Conservation (phyloP, 2,888 invertebrate species). For the Tachina grossa region DNA sequence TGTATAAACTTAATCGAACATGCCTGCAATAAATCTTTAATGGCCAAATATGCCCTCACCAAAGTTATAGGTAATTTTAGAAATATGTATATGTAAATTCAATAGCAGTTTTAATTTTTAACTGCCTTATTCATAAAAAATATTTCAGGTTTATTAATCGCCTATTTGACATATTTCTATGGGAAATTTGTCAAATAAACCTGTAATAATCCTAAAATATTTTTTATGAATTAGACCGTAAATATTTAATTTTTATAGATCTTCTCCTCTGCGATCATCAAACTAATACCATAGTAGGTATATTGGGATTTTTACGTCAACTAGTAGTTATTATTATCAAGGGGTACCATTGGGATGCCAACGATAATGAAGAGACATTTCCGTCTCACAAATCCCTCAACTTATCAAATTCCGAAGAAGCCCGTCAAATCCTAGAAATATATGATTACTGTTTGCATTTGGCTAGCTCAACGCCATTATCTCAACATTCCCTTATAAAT, state of each 20-base stretch:
- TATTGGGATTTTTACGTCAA: conserved; percentile 86
- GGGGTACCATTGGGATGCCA: conserved; percentile 75
- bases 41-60: conserved; percentile 82
- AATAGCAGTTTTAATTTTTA: neutral
- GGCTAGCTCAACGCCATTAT: conserved; percentile 86
- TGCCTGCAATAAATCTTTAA: conserved; percentile 87
- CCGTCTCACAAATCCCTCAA: conserved; percentile 56
- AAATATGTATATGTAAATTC: neutral
- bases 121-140: too few species aligned
- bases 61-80: conserved; percentile 80
- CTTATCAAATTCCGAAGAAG: conserved; percentile 72
- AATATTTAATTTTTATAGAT: conserved; percentile 73
- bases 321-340: conserved; percentile 85
- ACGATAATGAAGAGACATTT: conserved; percentile 73
- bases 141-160: too few species aligned
- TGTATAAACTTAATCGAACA: conserved; percentile 91
- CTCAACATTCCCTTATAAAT: conserved; percentile 94
- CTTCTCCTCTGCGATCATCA: conserved; percentile 81
- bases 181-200: too few species aligned
- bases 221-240: too few species aligned
- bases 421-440: conserved; percentile 85
- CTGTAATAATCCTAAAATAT: too few species aligned
- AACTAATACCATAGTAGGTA: conserved; percentile 85
- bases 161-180: too few species aligned
- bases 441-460: conserved; percentile 90